Evolutionary conservation across 2,888 invertebrate species (phyloP).

Genomic region (Mythimna ferrago): DNA sequence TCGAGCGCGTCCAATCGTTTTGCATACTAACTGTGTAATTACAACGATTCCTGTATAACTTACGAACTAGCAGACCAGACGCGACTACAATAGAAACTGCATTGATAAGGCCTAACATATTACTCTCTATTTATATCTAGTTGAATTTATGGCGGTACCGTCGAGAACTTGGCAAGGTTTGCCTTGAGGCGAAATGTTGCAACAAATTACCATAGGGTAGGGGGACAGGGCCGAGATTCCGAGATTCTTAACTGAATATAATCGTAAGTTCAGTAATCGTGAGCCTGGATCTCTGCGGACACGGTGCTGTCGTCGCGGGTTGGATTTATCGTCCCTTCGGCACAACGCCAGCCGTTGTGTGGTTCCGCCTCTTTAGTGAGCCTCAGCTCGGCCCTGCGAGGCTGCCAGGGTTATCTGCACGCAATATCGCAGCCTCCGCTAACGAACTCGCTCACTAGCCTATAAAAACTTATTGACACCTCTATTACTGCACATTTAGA

Average conservation of each 20-base stretch:
- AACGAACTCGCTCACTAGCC: slow-evolving; percentile 79
- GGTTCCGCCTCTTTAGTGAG: slow-evolving; percentile 81
- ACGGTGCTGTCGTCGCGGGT: slow-evolving; percentile 84
- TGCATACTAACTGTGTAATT: slow-evolving; percentile 45
- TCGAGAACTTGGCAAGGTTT: slow-evolving; percentile 57
- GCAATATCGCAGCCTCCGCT: slow-evolving; percentile 77
- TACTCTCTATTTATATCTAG: slow-evolving; percentile 70
- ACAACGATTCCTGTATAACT: slow-evolving; percentile 46
- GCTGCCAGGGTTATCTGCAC: slow-evolving; percentile 82
- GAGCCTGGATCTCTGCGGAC: slow-evolving; percentile 79
- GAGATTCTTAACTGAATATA: slow-evolving; percentile 76
- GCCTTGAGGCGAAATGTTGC: slow-evolving; percentile 64
- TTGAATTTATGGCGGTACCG: slow-evolving; percentile 65
- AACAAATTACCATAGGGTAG: slow-evolving; percentile 70
- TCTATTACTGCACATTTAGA: slow-evolving; percentile 68
- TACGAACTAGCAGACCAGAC: slow-evolving; percentile 49
- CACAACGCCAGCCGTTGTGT: slow-evolving; percentile 84
- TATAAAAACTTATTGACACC: slow-evolving; percentile 76
- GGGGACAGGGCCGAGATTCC: slow-evolving; percentile 49
- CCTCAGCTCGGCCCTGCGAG: slow-evolving; percentile 68
- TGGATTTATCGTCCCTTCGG: slow-evolving; percentile 81
- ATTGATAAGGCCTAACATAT: slow-evolving; percentile 69
- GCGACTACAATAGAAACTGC: slow-evolving; percentile 67
- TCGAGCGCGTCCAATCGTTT: slow-evolving; percentile 25
- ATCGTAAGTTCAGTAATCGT: slow-evolving; percentile 80